Percentiles rank a stretch among this genome's conserved stretches.
Conservation (phyloP, 2,888 invertebrate genomes). For the Mycalesis mineus region DNA sequence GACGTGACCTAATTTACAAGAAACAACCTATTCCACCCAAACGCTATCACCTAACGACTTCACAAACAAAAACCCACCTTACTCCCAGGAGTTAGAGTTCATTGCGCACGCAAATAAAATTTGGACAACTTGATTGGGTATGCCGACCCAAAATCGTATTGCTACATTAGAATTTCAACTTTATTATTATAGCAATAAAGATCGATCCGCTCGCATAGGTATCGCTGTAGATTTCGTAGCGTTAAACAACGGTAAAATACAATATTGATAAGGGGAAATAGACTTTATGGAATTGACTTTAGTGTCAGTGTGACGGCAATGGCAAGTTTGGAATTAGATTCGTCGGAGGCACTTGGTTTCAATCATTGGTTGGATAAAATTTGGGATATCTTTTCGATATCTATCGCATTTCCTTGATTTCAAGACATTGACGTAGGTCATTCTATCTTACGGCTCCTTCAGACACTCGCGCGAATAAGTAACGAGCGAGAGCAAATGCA, state of each 20-base stretch:
- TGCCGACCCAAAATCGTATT: constrained; percentile 27
- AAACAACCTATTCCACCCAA: constrained; percentile 55
- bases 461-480: constrained; percentile 23
- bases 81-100: constrained; percentile 36
- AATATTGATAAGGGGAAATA: constrained; percentile 24
- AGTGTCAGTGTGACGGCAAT: constrained; percentile 23
- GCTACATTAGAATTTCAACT: constrained; percentile 30
- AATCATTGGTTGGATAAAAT: constrained; percentile 54
- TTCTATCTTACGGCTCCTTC: constrained; percentile 20
- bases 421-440: constrained; percentile 42
- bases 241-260: constrained; percentile 17
- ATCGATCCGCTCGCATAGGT: constrained; percentile 31
- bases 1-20: constrained; percentile 67
- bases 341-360: constrained; percentile 51
- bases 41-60: constrained; percentile 29
- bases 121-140: constrained; percentile 40
- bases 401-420: constrained; percentile 43
- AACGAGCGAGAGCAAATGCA: constrained; percentile 19
- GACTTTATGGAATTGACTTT: constrained; percentile 23
- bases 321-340: constrained; percentile 37
- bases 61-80: constrained; percentile 38
- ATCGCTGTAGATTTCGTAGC: constrained; percentile 31
- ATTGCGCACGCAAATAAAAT: constrained; percentile 37
- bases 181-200: constrained; percentile 30
- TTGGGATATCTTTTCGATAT: constrained; percentile 41